Percentiles rank a stretch among this genome's conserved stretches.
Conservation (phyloP, 2,113 vertebrate species). For the Gadus chalcogrammus region DNA sequence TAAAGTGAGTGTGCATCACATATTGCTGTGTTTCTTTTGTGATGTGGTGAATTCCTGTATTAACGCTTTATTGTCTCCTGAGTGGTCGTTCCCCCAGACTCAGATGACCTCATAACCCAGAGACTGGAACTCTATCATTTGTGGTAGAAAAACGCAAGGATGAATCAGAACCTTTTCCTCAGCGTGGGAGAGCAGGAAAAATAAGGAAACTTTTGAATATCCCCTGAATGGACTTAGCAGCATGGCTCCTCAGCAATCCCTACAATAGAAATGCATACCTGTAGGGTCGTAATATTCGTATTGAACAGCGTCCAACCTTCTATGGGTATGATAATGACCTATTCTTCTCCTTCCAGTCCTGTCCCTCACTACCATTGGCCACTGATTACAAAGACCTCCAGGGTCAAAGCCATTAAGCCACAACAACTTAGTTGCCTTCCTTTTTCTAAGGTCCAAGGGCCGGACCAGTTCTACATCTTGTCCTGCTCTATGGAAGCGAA, state of each 20-base stretch:
- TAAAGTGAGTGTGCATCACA: background rate
- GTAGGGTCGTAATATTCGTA: no score
- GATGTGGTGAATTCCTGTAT: background rate
- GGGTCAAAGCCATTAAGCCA: no score
- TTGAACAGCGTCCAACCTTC: no score
- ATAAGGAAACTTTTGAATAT: constrained; percentile 27
- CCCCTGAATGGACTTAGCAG: background rate
- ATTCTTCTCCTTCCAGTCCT: no score
- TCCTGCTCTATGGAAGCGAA: constrained; percentile 4
- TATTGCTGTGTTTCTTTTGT: background rate
- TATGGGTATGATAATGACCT: no score
- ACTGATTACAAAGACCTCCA: no score
- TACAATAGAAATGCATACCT: no score
- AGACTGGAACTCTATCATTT: constrained; percentile 35
- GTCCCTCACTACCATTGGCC: no score
- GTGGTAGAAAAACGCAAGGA: constrained; percentile 22
- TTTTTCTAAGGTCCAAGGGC: no score
- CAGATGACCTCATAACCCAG: constrained; percentile 42
- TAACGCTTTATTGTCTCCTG: background rate
- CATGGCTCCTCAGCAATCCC: no score
- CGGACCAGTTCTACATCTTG: background rate
- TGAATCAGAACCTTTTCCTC: constrained; percentile 34
- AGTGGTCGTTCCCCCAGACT: background rate
- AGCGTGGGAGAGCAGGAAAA: constrained; percentile 42
- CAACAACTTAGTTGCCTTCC: no score